phyloP scores from a whole-genome alignment of 2,797 vertebrate species.

The Crotalus adamanteus region DNA sequence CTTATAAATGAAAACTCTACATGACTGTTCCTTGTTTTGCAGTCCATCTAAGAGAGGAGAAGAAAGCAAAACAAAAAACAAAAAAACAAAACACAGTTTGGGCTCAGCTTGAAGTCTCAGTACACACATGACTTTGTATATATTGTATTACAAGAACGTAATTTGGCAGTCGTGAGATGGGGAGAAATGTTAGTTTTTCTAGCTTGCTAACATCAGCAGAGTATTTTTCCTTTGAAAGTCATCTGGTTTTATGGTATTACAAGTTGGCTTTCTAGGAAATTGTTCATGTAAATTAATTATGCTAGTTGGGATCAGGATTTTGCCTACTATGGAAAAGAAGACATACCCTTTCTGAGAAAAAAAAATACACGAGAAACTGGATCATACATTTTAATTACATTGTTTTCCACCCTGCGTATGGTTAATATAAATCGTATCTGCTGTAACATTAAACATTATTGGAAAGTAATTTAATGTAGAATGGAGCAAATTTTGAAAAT shows the following conservation, averaged over 20 bases:
- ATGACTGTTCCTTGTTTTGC: neutral
- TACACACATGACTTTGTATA: neutral
- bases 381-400: neutral
- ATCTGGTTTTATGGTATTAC: neutral
- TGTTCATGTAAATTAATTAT: neutral
- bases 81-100: slow-evolving; percentile 3
- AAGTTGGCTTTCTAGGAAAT: neutral
- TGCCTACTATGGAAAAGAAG: neutral
- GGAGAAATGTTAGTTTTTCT: neutral
- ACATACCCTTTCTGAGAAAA: neutral
- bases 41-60: neutral
- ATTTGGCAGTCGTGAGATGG: neutral
- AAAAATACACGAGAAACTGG: neutral
- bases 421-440: neutral
- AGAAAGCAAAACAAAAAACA: slow-evolving; percentile 32
- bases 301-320: neutral
- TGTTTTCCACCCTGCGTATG: neutral
- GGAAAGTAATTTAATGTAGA: neutral
- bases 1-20: slow-evolving; percentile 22
- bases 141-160: neutral
- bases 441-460: neutral
- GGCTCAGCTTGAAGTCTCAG: neutral
- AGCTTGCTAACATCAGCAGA: neutral
- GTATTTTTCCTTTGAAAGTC: slow-evolving; percentile 13
- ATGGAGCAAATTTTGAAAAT: neutral